Conservation (phyloP, 1,140 invertebrate species). For the Sinonovacula constricta region DNA sequence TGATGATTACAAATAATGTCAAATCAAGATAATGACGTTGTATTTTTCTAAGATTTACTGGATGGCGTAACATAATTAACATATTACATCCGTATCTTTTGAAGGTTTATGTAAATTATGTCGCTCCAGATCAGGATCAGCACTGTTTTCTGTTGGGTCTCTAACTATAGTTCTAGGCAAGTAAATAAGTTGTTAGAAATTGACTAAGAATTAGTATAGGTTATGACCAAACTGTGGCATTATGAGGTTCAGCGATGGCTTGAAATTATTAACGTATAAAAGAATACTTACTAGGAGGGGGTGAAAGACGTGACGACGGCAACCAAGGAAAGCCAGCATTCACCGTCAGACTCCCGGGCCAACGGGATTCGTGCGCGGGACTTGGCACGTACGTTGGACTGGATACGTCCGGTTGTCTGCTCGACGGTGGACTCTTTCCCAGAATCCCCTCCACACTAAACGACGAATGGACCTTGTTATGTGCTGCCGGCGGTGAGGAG, state of each 20-base stretch:
- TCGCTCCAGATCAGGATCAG: conserved; percentile 19
- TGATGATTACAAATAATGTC: no score
- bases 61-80: no score
- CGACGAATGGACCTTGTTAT: conserved; percentile 40
- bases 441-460: conserved; percentile 49
- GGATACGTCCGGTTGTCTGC: neutral
- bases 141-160: no score
- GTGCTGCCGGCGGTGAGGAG: conserved; percentile 20
- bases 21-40: no score
- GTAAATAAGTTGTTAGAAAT: no score
- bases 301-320: conserved; percentile 43
- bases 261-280: neutral
- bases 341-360: conserved; percentile 35
- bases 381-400: conserved; percentile 49
- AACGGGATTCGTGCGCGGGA: conserved; percentile 41
- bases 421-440: conserved; percentile 33
- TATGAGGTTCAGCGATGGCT: conserved; percentile 5
- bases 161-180: no score
- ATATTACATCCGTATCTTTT: conserved; percentile 82
- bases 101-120: conserved; percentile 80
- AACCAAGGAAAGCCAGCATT: conserved; percentile 41
- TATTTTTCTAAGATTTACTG: no score
- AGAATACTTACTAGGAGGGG: conserved; percentile 41
- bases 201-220: no score
- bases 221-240: neutral